A percentile compares a stretch with the other conserved stretches of the same genome.
These are phyloP conservation scores for Caenorhabditis uteleia DNA, from an alignment of 2,888 invertebrate species.

Conservation along the genomic window DNA sequence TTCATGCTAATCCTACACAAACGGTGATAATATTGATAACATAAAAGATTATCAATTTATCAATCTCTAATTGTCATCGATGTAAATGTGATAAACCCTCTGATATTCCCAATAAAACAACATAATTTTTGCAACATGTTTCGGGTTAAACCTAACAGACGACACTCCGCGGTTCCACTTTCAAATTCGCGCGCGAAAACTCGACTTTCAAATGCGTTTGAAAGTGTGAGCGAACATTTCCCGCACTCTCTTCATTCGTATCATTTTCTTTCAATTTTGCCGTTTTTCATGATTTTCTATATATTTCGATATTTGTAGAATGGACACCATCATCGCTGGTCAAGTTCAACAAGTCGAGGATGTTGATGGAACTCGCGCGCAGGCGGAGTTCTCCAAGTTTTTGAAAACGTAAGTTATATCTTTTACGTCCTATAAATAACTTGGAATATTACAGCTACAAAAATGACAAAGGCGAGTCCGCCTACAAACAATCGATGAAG, in stretches of 20 bases:
- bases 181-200: conserved; percentile 17
- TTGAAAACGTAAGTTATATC: conserved; percentile 81
- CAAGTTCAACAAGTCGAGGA: conserved; percentile 75
- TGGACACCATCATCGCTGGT: conserved; percentile 39
- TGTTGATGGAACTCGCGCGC: conserved; percentile 89
- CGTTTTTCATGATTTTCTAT: not conserved
- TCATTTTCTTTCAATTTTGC: not conserved
- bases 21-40: too few species aligned
- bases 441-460: conserved; percentile 29
- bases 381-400: conserved; percentile 94
- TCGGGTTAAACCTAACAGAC: too few species aligned
- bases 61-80: too few species aligned
- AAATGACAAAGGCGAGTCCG: conserved; percentile 85
- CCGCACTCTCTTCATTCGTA: conserved; percentile 4
- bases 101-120: too few species aligned
- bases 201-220: conserved; percentile 13
- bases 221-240: not conserved
- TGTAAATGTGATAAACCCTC: too few species aligned
- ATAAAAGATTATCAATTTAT: too few species aligned
- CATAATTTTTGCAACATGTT: too few species aligned
- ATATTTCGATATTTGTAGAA: conserved; percentile 13
- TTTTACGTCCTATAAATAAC: not conserved
- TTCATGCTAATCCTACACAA: too few species aligned
- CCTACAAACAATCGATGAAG: conserved; percentile 84
- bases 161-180: conserved; percentile 22